Evolutionary conservation across 1,140 invertebrate species (phyloP), one percentile per base, ranked within the genome.

Genomic region (Rhopalosiphum maidis): DNA sequence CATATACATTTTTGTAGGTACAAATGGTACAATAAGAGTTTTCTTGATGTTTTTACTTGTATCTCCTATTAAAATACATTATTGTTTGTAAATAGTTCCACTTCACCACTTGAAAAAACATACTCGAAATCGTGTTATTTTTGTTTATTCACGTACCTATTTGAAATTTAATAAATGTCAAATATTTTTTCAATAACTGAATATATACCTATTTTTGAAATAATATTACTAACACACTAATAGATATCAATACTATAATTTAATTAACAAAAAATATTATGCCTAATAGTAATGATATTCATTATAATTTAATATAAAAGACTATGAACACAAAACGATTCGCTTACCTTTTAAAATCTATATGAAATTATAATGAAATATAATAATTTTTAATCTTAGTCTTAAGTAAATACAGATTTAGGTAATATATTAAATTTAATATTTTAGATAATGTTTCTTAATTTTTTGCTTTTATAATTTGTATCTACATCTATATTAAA

Each of bases 101-200:
- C 83, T 86, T 86, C 37, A 86, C 83, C 37, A 11, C 37, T 86
- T 23, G 37, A 86, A 86, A 41, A 43, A 41, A 86, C 37, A 43
- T 86, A 86, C 83, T 86, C 37, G 37, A 86, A 86, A 86, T 86
- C 23, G 9, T 86, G 22, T 86, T 86, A 86, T 41, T 43, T 86
- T 86, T 86, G 37, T 43, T 25, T 86, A 30, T 18, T 22, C 21
- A 7, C 37, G 22, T 54, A n/a, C 60, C 0, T 86, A 86, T 86
- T 86, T 86, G 83, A 86, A 86, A 86, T 43, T 30, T 86, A 86
- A 86, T 86, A 86, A 86, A 86, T 43, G 37, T 86, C 37, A 86
- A 86, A 86, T 86, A 41, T 86, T 43, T 86, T 86, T 43, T 43
- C 83, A 25, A 23, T 86, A 41, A 86, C 8, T 86, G 4, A n/a